Evolutionary conservation across 2,888 invertebrate genomes (phyloP), one percentile per base, ranked within the genome.

Genomic region (Serrognathus titanus): DNA sequence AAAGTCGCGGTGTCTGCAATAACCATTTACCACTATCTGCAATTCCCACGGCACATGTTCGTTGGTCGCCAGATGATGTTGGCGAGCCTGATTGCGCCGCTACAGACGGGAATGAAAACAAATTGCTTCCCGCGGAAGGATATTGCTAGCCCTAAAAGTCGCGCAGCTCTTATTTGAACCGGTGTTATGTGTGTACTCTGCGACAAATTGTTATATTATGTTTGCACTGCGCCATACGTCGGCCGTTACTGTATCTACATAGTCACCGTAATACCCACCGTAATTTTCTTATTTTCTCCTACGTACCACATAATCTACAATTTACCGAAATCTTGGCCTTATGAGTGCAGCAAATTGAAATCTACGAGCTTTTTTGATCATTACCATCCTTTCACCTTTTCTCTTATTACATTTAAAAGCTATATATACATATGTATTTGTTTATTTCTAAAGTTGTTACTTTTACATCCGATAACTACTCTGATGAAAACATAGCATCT

Each of bases 1-100:
- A 67, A 67, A 66, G 69, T 66, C 66, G 67, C 66, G 63, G 64
- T 67, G 66, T 64, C 64, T 62, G 73, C 74, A 74, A 75, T 75
- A 74, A 74, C 73, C 73, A 72, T 74, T 75, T 74, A 73, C 73
- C 71, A 72, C 72, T 74, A 75, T 73, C 74, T 72, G 71, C 66
- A 70, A 75, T 75, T 75, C 75, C 74, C 75, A 71, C 67, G 72
- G 68, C 69, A 69, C 69, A 69, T 72, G 71, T 73, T 71, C 69
- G 66, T 65, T 70, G 69, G 69, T 68, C 68, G 68, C 69, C 67
- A 70, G 71, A 72, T 72, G 73, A 72, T 72, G 71, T 71, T 68
- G 71, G 70, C 69, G 63, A 66, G 69, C 66, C 69, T 70, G 70
- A 69, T 70, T 70, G 70, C 68, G 65, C 61, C 60, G 61, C 66